phyloP scores from a whole-genome alignment of 2,113 vertebrate genomes.

The Galbula dea region DNA sequence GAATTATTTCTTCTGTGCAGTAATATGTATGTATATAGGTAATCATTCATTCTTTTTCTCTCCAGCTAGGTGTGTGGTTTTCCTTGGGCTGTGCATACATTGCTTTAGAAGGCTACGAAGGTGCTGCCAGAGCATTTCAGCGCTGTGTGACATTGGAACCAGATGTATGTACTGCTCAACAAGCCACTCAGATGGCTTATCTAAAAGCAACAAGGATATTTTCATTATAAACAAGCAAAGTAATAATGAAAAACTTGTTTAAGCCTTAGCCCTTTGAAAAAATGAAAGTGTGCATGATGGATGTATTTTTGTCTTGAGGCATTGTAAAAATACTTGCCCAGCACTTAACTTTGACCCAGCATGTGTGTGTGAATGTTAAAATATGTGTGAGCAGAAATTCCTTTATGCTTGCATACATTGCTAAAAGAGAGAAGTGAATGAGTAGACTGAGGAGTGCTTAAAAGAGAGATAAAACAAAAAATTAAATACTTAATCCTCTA shows the following conservation, averaged over 20 bases:
- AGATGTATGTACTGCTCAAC: slow-evolving; percentile 81
- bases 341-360: not conserved
- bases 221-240: slow-evolving; percentile 24
- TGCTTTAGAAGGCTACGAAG: slow-evolving; percentile 86
- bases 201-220: slow-evolving; percentile 41
- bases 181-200: not conserved
- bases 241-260: slow-evolving; percentile 38
- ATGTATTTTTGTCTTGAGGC: slow-evolving; percentile 7
- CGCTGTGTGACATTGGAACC: slow-evolving; percentile 92
- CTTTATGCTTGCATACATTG: not conserved
- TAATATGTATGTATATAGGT: not conserved
- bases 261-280: not conserved
- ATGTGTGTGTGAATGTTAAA: not conserved
- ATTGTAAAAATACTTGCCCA: not conserved
- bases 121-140: slow-evolving; percentile 91
- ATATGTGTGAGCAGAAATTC: not conserved
- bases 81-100: slow-evolving; percentile 94
- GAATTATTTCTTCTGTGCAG: not conserved
- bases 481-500: not conserved
- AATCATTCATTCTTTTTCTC: not conserved
- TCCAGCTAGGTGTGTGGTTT: slow-evolving; percentile 95
- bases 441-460: not conserved
- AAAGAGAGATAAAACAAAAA: not conserved
- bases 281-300: not conserved
- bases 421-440: not conserved